Conservation (phyloP, 2,113 vertebrate species). For the Phocoena phocoena region DNA sequence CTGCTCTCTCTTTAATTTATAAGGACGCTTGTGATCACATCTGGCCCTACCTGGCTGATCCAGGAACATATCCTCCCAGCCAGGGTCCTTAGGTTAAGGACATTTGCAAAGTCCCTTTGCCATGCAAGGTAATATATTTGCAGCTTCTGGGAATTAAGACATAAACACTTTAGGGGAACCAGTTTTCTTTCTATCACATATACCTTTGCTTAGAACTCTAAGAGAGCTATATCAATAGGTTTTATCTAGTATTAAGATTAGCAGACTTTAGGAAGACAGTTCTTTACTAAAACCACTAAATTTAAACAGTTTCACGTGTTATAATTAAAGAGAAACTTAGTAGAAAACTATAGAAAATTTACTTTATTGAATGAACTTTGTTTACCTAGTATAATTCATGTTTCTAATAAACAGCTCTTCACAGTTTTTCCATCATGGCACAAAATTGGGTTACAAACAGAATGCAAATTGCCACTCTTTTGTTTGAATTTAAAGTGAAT, state of each 20-base stretch:
- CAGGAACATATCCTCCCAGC: neutral
- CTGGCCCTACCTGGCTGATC: neutral
- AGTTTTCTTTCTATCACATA: neutral
- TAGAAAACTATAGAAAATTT: neutral
- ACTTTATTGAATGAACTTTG: neutral
- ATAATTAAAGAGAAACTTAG: neutral
- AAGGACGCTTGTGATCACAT: neutral
- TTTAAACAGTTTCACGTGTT: neutral
- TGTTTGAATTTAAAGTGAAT: neutral
- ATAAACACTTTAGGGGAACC: neutral
- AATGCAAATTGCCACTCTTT: neutral
- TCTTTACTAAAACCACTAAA: neutral
- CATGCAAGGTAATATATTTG: neutral
- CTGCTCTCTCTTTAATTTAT: neutral
- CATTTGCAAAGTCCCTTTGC: neutral
- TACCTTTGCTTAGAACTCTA: neutral
- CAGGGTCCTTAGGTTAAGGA: neutral
- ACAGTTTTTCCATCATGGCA: neutral
- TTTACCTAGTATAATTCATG: neutral
- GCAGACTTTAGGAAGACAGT: neutral
- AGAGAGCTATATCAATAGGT: neutral
- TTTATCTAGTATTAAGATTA: neutral
- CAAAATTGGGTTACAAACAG: neutral
- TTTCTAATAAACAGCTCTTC: neutral
- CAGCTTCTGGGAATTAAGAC: neutral